phyloP scores from a whole-genome alignment of 2,113 vertebrate genomes.

The Dasyornis broadbenti region DNA sequence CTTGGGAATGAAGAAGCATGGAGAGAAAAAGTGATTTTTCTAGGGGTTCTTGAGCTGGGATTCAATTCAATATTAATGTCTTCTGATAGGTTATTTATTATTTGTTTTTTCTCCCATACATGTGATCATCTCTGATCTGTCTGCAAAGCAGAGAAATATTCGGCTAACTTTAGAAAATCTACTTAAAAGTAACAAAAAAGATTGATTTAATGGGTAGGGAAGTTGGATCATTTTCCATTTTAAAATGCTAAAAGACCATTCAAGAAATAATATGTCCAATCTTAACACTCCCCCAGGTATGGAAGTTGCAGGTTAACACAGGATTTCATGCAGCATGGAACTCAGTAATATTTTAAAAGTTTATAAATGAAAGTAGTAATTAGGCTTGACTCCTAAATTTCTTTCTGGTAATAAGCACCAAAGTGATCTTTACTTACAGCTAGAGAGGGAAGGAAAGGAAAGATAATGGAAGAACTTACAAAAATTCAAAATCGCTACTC shows the following conservation, averaged over 20 bases:
- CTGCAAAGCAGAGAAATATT: neutral
- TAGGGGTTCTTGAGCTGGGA: neutral
- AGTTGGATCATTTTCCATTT: neutral
- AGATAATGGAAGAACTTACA: neutral
- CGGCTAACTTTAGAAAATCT: neutral
- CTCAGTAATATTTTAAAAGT: neutral
- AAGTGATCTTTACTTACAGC: neutral
- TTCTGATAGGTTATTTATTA: neutral
- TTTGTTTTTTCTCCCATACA: neutral
- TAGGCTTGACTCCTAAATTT: neutral
- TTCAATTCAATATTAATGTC: neutral
- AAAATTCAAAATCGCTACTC: neutral
- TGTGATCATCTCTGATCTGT: neutral
- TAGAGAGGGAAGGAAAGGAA: neutral
- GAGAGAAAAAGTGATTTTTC: neutral
- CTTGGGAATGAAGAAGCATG: neutral
- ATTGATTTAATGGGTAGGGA: neutral
- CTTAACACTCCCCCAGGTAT: neutral
- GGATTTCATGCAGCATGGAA: neutral
- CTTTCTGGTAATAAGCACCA: neutral
- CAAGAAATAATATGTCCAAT: neutral
- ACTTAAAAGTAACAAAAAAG: neutral
- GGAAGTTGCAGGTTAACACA: neutral
- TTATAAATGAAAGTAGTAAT: neutral
- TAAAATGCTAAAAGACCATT: neutral